phyloP scores from a whole-genome alignment of 2,888 invertebrate species.

The Xanthostigma xanthostigma region DNA sequence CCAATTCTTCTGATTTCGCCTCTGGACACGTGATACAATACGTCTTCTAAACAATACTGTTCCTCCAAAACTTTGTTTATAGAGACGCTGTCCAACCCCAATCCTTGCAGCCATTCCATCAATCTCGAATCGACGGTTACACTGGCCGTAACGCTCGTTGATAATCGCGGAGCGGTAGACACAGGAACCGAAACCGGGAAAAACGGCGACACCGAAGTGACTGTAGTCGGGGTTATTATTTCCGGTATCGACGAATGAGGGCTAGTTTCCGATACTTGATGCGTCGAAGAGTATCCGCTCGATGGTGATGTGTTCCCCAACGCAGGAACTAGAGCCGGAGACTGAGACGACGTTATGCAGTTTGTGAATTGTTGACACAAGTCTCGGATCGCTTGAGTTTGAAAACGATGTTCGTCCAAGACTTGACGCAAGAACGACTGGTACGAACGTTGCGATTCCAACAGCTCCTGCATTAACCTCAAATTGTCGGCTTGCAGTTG shows the following conservation, averaged over 20 bases:
- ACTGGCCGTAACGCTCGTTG: slow-evolving; percentile 18
- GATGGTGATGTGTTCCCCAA: slow-evolving; percentile 1
- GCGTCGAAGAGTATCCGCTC: slow-evolving; percentile 4
- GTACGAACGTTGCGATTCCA: slow-evolving; percentile 61
- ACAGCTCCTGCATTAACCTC: slow-evolving; percentile 56
- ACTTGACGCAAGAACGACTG: slow-evolving; percentile 52
- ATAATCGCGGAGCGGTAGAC: slow-evolving; percentile 13
- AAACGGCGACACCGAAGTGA: slow-evolving; percentile 3
- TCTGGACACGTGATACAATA: slow-evolving; percentile 62
- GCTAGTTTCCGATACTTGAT: slow-evolving; percentile 10
- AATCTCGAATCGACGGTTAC: slow-evolving; percentile 38
- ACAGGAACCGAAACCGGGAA: slow-evolving; percentile 3
- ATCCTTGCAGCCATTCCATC: slow-evolving; percentile 53
- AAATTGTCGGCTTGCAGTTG: slow-evolving; percentile 30
- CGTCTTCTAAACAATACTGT: slow-evolving; percentile 64
- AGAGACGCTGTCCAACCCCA: slow-evolving; percentile 52
- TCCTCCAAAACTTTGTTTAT: slow-evolving; percentile 54
- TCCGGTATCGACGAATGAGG: slow-evolving; percentile 5
- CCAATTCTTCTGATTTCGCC: slow-evolving; percentile 69
- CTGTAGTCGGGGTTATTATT: neutral
- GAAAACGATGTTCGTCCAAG: slow-evolving; percentile 51
- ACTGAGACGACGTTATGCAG: slow-evolving; percentile 1
- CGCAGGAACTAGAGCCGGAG: slow-evolving; percentile 2
- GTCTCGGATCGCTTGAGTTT: slow-evolving; percentile 40
- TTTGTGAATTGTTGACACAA: slow-evolving; percentile 23